Conservation (phyloP, 1,140 invertebrate genomes). For the Pararge aegeria region DNA sequence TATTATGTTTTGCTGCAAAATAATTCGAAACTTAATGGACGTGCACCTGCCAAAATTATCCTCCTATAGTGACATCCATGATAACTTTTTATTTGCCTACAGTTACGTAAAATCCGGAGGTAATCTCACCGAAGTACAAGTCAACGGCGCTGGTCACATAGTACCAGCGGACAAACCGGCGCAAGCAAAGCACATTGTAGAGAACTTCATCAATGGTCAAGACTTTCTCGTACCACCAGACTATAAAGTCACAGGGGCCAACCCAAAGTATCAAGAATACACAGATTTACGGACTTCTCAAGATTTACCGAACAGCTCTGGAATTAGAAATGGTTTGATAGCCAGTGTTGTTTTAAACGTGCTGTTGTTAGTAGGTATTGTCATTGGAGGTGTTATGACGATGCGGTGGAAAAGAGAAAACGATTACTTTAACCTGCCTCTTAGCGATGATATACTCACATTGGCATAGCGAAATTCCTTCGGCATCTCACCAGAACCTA, state of each 20-base stretch:
- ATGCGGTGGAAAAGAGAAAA: constrained; percentile 41
- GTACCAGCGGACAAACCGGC: constrained; percentile 90
- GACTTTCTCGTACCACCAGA: not conserved
- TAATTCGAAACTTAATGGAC: no score
- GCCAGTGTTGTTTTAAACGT: constrained; percentile 47
- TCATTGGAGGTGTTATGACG: constrained; percentile 28
- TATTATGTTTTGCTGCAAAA: no score
- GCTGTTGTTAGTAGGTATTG: constrained; percentile 36
- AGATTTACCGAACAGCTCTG: not conserved
- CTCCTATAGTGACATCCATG: no score
- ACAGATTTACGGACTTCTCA: not conserved
- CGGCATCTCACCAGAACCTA: no score
- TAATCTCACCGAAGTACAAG: constrained; percentile 87
- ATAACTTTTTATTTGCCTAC: constrained; percentile 20
- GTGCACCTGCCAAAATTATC: no score
- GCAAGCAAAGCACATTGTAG: constrained; percentile 83
- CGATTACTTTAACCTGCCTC: constrained; percentile 30
- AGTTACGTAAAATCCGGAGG: constrained; percentile 86
- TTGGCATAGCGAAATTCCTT: constrained; percentile 27
- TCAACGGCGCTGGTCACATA: constrained; percentile 90
- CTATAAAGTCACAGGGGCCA: not conserved
- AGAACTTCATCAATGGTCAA: not conserved
- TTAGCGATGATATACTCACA: constrained; percentile 39
- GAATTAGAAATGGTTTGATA: constrained; percentile 34
- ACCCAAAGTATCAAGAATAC: not conserved